A percentile compares a stretch with the other conserved stretches of the same genome.
These are phyloP conservation scores for Cnemophilus loriae DNA, from an alignment of 2,113 vertebrate species.

Conservation along the genomic window DNA sequence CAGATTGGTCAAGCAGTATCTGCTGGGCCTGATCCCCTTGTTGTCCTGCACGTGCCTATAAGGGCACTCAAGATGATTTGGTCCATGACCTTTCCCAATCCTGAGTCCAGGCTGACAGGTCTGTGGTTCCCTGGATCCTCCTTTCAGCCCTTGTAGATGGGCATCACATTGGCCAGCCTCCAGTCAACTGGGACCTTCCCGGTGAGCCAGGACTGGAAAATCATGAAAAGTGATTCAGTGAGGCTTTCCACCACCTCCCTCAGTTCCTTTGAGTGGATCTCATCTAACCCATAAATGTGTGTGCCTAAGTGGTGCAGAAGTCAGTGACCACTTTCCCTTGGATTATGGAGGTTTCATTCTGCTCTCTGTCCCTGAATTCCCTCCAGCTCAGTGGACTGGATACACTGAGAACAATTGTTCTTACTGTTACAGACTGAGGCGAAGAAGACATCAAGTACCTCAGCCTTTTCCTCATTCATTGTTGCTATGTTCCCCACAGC, in stretches of 20 bases:
- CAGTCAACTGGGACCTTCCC: not conserved
- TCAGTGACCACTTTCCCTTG: not conserved
- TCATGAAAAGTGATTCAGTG: not conserved
- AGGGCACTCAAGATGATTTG: not conserved
- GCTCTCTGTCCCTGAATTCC: not conserved
- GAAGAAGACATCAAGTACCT: not conserved
- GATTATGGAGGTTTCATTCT: not conserved
- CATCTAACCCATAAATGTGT: not conserved
- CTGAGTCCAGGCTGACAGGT: not conserved
- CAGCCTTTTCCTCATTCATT: not conserved
- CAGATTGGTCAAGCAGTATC: not conserved
- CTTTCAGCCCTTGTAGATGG: not conserved
- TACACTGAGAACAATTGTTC: not conserved
- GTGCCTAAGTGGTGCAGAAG: not conserved
- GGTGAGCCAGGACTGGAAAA: not conserved
- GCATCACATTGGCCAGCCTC: not conserved
- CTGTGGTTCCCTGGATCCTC: not conserved
- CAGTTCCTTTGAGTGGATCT: not conserved
- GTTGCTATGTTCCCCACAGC: not conserved
- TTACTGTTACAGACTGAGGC: not conserved
- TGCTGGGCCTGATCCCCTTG: not conserved
- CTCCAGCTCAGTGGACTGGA: not conserved
- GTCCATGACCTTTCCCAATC: not conserved
- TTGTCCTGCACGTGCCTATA: not conserved
- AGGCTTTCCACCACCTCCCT: not conserved